Evolutionary conservation across 2,113 vertebrate species (phyloP), one percentile per base, ranked within the genome.

Genomic region (Campylomormyrus tamandua): DNA sequence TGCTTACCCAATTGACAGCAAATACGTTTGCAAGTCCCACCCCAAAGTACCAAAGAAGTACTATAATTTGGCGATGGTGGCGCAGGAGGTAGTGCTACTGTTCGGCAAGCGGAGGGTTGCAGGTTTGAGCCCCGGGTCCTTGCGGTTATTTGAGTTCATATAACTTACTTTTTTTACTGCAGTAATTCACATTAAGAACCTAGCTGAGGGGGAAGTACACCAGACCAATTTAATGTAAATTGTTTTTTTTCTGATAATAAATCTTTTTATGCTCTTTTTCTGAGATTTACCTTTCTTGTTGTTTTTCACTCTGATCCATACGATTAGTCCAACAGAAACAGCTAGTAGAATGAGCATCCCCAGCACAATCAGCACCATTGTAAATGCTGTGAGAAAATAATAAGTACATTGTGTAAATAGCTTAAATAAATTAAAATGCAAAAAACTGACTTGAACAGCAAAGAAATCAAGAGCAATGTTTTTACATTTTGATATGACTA

Each of bases 281-380:
- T 48, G 24, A 10, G 45, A 19, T 45, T 42, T n/a, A 92, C 94
- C 92, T 91, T 77, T n/a, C 5, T 24, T 0, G 58, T 19, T 74
- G 35, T 0, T 1, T 5, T 90, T 94, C 39, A 7, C 91, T 52
- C 0, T 93, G 77, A 83, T 92, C 58, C 90, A 90, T 50, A 93
- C 87, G n/a, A 94, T 46, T 11, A 90, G 66, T 2, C 93, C 92
- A 74, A 93, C 80, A 0, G 88, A 35, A 0, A 56, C 88, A 53
- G 88, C 45, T 2, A 94, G 77, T 48, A 93, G 0, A 15, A 89
- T 35, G 90, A 93, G 88, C 0, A 93, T 52, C 1, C 85, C 90
- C 87, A 93, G 11, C 0, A 90, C 84, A 0, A 88, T 87, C 0
- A 93, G 88, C 0, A 87, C 90, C 0, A 91, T 50, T 83, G 92